Conservation (phyloP, 2,888 invertebrate species). For the Adineta ricciae region DNA sequence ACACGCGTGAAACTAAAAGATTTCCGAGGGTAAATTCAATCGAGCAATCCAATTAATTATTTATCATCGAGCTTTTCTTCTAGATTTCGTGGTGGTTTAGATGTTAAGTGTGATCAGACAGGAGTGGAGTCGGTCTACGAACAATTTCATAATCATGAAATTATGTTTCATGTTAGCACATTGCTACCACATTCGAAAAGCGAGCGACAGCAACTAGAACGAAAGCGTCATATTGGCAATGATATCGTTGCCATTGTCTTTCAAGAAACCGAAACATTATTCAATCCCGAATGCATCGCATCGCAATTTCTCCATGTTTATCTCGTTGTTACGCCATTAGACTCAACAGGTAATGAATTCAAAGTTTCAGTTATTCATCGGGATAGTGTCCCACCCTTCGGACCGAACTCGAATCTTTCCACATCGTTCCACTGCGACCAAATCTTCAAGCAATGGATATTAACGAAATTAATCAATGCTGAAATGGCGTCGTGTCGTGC, state of each 20-base stretch:
- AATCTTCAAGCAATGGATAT: constrained; percentile 28
- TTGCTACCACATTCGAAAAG: constrained; percentile 72
- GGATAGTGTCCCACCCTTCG: constrained; percentile 31
- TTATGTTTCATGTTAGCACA: constrained; percentile 82
- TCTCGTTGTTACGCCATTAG: constrained; percentile 78
- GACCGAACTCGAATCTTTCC: constrained; percentile 17
- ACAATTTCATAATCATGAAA: constrained; percentile 79
- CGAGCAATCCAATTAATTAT: too few species aligned
- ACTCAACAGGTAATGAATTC: background rate
- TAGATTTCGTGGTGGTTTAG: constrained; percentile 84
- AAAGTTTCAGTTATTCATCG: constrained; percentile 18
- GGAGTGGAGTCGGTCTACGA: constrained; percentile 79
- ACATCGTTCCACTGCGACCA: constrained; percentile 19
- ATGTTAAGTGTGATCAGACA: constrained; percentile 83
- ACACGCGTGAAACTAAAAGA: constrained; percentile 28
- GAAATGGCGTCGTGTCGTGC: constrained; percentile 27
- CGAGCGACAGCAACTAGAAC: constrained; percentile 62
- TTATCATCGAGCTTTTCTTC: background rate
- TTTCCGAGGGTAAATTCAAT: constrained; percentile 18
- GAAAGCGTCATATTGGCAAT: constrained; percentile 78
- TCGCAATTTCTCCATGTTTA: constrained; percentile 95
- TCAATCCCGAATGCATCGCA: constrained; percentile 96
- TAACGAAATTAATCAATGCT: constrained; percentile 32
- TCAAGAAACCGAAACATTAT: constrained; percentile 75
- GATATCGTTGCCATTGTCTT: constrained; percentile 84